phyloP scores from a whole-genome alignment of 2,888 invertebrate genomes.

The Meghimatium bilineatum region DNA sequence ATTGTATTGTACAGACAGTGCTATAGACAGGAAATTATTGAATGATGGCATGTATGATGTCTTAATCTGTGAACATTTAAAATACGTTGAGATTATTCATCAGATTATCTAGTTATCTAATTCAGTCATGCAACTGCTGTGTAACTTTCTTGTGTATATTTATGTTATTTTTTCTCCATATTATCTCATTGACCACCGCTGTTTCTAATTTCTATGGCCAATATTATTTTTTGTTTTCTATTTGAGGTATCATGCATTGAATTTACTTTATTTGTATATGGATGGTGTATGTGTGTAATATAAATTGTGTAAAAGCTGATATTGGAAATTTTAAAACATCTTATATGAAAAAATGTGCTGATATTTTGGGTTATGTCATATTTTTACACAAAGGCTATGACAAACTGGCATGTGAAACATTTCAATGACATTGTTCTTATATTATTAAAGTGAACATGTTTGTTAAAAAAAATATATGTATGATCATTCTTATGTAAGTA shows the following conservation, averaged over 20 bases:
- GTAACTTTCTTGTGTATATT: background rate
- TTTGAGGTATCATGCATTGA: slow-evolving; percentile 4
- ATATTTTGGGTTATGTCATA: background rate
- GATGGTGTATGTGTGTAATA: background rate
- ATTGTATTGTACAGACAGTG: too few relatives aligned
- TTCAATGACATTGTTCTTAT: background rate
- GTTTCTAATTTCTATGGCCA: background rate
- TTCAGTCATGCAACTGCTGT: background rate
- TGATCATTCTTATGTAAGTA: too few relatives aligned
- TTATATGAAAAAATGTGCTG: background rate
- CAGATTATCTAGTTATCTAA: background rate
- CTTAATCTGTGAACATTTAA: too few relatives aligned
- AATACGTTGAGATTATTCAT: too few relatives aligned
- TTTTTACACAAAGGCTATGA: background rate
- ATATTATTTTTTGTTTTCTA: background rate
- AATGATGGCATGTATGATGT: too few relatives aligned
- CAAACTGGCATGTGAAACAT: background rate
- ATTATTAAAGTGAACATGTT: background rate
- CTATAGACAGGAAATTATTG: too few relatives aligned
- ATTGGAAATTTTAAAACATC: background rate
- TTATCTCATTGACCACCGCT: background rate
- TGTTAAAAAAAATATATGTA: background rate
- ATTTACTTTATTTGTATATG: background rate
- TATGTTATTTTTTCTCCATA: background rate
- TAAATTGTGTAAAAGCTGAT: background rate